Evolutionary conservation across 2,113 vertebrate species (phyloP).

Genomic region (Thymallus thymallus): DNA sequence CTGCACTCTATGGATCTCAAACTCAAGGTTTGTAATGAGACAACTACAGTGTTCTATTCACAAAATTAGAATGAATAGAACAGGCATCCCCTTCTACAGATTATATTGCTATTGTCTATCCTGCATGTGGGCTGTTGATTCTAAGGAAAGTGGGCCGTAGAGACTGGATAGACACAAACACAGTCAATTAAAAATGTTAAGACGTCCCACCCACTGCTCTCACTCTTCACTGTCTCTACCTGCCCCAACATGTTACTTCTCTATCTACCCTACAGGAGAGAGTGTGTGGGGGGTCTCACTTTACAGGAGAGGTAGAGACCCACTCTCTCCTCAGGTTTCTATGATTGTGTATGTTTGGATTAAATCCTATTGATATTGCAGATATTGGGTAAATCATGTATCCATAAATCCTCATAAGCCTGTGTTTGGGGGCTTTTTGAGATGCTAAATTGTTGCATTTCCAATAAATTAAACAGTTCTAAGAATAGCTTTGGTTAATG

Average conservation of each 20-base stretch:
- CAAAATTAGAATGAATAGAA: no score
- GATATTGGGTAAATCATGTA: not conserved
- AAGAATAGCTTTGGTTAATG: not conserved
- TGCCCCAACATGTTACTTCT: conserved; percentile 18
- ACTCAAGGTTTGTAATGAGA: not conserved
- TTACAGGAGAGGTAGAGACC: conserved; percentile 42
- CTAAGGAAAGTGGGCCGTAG: no score
- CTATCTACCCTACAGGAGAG: not conserved
- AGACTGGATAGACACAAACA: not conserved
- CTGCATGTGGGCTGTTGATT: conserved; percentile 25
- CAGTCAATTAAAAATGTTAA: not conserved
- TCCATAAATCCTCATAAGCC: not conserved
- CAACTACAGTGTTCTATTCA: conserved; percentile 4
- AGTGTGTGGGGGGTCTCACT: conserved; percentile 44
- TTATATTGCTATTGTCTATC: conserved; percentile 33
- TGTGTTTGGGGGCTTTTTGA: not conserved
- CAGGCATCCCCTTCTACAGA: not conserved
- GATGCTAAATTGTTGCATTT: not conserved
- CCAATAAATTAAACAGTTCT: not conserved
- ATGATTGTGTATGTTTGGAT: conserved; percentile 15
- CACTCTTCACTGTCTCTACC: conserved; percentile 48
- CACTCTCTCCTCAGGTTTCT: conserved; percentile 19
- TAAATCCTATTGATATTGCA: not conserved
- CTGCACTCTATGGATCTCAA: not conserved
- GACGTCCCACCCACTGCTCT: conserved; percentile 20